Evolutionary conservation across 2,888 invertebrate genomes (phyloP), one percentile per base, ranked within the genome.

Genomic region (Catocala sponsa): DNA sequence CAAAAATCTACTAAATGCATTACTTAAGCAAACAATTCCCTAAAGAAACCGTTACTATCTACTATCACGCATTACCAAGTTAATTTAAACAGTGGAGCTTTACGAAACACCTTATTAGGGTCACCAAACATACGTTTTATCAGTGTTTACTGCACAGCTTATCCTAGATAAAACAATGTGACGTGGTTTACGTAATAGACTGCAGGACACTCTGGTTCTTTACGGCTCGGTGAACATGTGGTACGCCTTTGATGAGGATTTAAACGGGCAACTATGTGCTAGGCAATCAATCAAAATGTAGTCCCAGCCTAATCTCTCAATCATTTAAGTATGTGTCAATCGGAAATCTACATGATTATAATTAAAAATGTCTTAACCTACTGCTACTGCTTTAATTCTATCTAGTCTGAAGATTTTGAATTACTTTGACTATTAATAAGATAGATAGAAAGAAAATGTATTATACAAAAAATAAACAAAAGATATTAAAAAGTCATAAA

Each of bases 131-230:
- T 53, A 49, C 64, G 53, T 63, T 47, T 63, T 68, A 71, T 69
- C 72, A 56, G 51, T 67, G 62, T 69, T 72, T 59, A 57, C 59
- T 70, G 2, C 33, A 43, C 70, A 69, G 67, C 68, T 64, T 63
- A 67, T 59, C 65, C 65, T 67, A 65, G 64, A 60, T 78, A 65
- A 64, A 69, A 68, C 58, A 65, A 43, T 56, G 50, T 69, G 65
- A 57, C 60, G 42, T 68, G 56, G 51, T 68, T 41, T 65, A 61
- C 35, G 58, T 68, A 57, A 70, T 48, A 47, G 38, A 25, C n/a
- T 57, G 65, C 65, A 59, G 44, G 48, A 56, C 46, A 58, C 52
- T 49, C 47, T 59, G 56, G 52, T 52, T 32, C 41, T 35, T 41
- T 25, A 56, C 59, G 44, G 9, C 52, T 41, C 49, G 32, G 38